Evolutionary conservation across 2,797 vertebrate genomes (phyloP).

Genomic region (Chlorospingus semifuscus): DNA sequence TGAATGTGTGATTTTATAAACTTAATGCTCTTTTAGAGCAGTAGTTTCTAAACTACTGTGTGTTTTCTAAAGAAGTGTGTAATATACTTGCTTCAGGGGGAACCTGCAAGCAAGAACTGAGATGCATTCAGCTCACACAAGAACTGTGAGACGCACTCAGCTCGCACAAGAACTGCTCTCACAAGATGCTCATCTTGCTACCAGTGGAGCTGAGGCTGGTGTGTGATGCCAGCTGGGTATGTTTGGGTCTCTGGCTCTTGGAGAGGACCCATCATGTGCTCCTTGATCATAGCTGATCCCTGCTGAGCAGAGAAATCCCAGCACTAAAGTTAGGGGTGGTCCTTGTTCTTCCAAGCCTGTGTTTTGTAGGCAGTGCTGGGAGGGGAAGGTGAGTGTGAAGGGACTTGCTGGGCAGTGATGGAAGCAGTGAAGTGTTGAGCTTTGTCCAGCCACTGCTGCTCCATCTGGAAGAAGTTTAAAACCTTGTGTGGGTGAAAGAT

Average conservation of each 20-base stretch:
- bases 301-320: background rate
- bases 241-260: background rate
- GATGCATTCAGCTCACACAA: background rate
- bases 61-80: background rate
- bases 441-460: background rate
- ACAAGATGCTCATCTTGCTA: background rate
- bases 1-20: constrained; percentile 22
- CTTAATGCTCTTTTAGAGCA: background rate
- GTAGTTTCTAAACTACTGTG: background rate
- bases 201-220: background rate
- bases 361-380: background rate
- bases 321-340: background rate
- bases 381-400: background rate
- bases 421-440: background rate
- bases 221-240: background rate
- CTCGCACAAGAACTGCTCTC: background rate
- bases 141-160: background rate
- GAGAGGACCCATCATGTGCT: accelerated
- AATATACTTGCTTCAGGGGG: background rate
- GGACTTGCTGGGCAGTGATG: background rate
- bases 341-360: background rate
- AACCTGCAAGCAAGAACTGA: background rate
- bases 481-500: background rate
- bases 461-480: background rate
- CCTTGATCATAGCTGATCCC: accelerated